Evolutionary conservation across 2,113 vertebrate genomes (phyloP).

Genomic region (Gadus macrocephalus): DNA sequence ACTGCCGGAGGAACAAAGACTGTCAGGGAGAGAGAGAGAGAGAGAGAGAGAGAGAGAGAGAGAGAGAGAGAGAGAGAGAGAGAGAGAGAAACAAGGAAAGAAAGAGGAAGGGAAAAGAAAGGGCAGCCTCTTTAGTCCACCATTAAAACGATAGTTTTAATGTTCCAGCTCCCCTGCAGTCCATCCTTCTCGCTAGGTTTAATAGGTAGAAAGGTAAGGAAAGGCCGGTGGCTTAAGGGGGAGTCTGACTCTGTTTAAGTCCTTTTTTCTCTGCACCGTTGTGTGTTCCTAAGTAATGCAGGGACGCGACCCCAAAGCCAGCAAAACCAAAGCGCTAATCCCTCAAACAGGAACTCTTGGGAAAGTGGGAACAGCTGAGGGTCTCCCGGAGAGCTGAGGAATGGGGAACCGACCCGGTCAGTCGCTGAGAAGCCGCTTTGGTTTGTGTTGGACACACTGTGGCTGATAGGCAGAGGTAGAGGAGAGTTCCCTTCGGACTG

Average conservation of each 20-base stretch:
- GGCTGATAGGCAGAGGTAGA: background rate
- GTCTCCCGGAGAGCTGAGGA: constrained; percentile 71
- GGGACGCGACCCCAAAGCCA: constrained; percentile 70
- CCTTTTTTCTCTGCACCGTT: constrained; percentile 19
- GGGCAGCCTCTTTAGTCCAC: constrained; percentile 40
- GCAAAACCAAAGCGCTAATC: constrained; percentile 72
- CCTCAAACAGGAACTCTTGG: constrained; percentile 72
- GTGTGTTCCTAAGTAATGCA: constrained; percentile 64
- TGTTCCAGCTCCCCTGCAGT: too few species aligned
- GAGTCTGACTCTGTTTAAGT: constrained; percentile 1
- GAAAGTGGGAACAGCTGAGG: constrained; percentile 75
- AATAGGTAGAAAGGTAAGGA: background rate
- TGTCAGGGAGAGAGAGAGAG: constrained; percentile 21
- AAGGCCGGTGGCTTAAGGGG: constrained; percentile 1
- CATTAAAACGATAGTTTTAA: constrained; percentile 31
- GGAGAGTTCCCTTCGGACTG: background rate
- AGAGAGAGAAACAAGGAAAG: background rate
- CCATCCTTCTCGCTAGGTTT: too few species aligned
- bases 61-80: constrained; percentile 10
- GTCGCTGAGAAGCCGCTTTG: background rate
- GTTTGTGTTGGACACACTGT: background rate
- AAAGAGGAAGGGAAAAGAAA: constrained; percentile 24
- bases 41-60: constrained; percentile 36
- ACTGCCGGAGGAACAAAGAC: constrained; percentile 49
- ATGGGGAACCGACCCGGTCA: constrained; percentile 64